Evolutionary conservation across 2,113 vertebrate species (phyloP).

Genomic region (Oncorhynchus keta): DNA sequence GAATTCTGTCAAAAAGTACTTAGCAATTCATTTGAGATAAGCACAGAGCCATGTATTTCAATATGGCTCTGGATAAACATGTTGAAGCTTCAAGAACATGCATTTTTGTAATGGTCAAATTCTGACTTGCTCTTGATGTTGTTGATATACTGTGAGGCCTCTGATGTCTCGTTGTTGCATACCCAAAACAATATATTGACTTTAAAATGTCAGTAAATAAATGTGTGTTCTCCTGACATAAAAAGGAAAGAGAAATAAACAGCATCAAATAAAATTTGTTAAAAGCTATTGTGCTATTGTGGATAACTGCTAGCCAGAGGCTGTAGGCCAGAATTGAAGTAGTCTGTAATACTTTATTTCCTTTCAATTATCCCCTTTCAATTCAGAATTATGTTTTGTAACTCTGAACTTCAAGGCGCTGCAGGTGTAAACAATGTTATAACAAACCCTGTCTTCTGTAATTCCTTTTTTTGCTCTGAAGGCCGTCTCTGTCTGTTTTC

Average conservation of each 20-base stretch:
- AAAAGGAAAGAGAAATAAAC: not conserved
- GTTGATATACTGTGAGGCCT: too few species aligned
- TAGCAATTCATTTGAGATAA: too few species aligned
- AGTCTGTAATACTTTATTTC: constrained; percentile 23
- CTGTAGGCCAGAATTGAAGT: not conserved
- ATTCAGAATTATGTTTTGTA: constrained; percentile 41
- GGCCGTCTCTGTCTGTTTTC: constrained; percentile 11
- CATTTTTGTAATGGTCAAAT: too few species aligned
- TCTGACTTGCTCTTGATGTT: too few species aligned
- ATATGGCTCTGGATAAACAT: too few species aligned
- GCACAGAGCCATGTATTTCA: too few species aligned
- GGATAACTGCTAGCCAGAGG: not conserved
- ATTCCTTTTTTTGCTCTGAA: constrained; percentile 15
- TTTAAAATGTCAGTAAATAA: too few species aligned
- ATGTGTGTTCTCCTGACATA: not conserved
- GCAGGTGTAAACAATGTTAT: constrained; percentile 50
- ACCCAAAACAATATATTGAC: too few species aligned
- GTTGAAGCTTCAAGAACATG: too few species aligned
- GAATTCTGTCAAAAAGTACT: too few species aligned
- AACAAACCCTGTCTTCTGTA: constrained; percentile 27
- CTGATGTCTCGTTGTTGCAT: too few species aligned
- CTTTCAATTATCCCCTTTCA: constrained; percentile 25
- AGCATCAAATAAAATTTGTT: not conserved
- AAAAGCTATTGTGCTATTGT: not conserved
- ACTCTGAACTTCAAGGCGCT: constrained; percentile 41